phyloP scores from a whole-genome alignment of 2,797 vertebrate species.

The Diceros bicornis region DNA sequence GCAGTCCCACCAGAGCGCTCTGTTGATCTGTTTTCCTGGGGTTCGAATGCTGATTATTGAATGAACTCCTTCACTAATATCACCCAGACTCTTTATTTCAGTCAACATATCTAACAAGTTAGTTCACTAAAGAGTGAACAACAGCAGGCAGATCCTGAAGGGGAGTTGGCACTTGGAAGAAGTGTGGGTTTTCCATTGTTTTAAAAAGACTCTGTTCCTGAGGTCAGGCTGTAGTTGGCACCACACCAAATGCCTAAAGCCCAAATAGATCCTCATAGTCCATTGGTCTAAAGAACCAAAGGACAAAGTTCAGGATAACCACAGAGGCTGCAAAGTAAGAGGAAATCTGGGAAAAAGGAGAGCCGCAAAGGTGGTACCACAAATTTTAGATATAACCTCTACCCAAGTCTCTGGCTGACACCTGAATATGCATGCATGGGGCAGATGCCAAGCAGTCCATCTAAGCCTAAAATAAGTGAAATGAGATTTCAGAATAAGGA shows the following conservation, averaged over 20 bases:
- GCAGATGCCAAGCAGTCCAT: neutral
- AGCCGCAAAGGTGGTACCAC: neutral
- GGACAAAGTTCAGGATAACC: neutral
- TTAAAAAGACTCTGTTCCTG: neutral
- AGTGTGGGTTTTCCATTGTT: no score
- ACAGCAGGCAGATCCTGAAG: neutral
- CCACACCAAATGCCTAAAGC: neutral
- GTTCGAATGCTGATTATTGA: no score
- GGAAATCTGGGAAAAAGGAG: neutral
- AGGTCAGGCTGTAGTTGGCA: neutral
- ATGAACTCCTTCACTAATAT: no score
- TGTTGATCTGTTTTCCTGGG: no score
- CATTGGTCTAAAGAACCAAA: neutral
- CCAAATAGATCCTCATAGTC: neutral
- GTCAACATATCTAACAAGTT: neutral
- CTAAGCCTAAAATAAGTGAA: neutral
- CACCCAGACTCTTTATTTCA: no score
- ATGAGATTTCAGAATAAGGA: neutral
- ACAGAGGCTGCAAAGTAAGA: neutral
- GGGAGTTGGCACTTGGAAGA: neutral
- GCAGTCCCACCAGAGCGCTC: no score
- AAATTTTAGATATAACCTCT: neutral
- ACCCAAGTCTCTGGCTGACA: neutral
- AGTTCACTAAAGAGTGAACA: neutral
- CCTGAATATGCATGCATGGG: no score